Conservation (phyloP, 2,888 invertebrate species). For the Orchestes rusci region DNA sequence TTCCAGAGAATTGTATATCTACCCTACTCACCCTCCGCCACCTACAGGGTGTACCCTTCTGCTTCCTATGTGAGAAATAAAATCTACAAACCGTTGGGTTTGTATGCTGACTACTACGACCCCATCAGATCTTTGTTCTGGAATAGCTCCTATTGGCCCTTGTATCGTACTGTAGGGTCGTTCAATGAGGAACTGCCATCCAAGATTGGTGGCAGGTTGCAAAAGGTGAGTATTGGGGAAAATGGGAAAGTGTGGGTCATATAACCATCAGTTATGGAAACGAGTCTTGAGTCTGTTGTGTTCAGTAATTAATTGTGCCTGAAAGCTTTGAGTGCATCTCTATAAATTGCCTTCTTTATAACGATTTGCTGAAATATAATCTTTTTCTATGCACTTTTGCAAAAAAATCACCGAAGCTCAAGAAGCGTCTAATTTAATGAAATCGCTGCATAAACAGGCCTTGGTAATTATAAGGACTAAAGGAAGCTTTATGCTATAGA, state of each 20-base stretch:
- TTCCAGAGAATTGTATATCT: slow-evolving; percentile 39
- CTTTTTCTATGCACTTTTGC: too few relatives aligned
- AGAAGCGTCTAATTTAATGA: too few relatives aligned
- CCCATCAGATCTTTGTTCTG: slow-evolving; percentile 31
- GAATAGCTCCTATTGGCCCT: slow-evolving; percentile 32
- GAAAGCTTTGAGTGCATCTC: too few relatives aligned
- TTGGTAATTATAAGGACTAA: too few relatives aligned
- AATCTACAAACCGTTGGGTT: slow-evolving; percentile 33
- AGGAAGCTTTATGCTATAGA: too few relatives aligned
- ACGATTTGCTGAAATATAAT: too few relatives aligned
- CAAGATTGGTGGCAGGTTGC: slow-evolving; percentile 26
- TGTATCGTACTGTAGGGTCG: slow-evolving; percentile 27
- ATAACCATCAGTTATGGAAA: too few relatives aligned
- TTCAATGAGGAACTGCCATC: slow-evolving; percentile 25
- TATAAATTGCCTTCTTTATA: too few relatives aligned
- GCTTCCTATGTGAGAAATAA: slow-evolving; percentile 29
- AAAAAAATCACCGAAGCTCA: too few relatives aligned
- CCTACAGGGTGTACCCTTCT: slow-evolving; percentile 29
- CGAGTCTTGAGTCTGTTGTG: too few relatives aligned
- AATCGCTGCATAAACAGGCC: too few relatives aligned
- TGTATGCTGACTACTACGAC: slow-evolving; percentile 34
- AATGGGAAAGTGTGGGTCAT: neutral
- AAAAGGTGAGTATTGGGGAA: slow-evolving; percentile 34
- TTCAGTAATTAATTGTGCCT: too few relatives aligned
- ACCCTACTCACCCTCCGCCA: slow-evolving; percentile 34